Conservation (phyloP, 2,113 vertebrate genomes). For the Cololabis saira region DNA sequence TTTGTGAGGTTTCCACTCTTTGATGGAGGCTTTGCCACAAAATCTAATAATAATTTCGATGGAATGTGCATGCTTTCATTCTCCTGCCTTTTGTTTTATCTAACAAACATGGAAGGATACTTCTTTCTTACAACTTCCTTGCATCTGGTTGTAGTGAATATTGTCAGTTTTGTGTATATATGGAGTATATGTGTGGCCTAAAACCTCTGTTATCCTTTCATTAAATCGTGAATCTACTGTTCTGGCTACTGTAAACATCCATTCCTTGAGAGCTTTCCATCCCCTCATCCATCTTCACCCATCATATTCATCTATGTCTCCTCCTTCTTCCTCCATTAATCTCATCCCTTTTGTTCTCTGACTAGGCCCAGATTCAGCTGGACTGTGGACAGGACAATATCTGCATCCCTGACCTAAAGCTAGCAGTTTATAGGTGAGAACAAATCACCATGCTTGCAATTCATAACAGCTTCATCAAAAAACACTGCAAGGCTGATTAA, state of each 20-base stretch:
- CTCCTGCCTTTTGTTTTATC: conserved; percentile 25
- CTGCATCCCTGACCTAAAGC: conserved; percentile 87
- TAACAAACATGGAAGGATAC: conserved; percentile 23
- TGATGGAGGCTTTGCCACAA: conserved; percentile 35
- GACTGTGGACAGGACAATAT: conserved; percentile 91
- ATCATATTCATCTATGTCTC: conserved; percentile 8
- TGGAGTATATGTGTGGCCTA: conserved; percentile 25
- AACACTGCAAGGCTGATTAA: neutral
- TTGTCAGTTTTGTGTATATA: conserved; percentile 28
- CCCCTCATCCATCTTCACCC: conserved; percentile 15
- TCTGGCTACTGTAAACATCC: conserved; percentile 57
- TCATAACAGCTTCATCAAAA: conserved; percentile 25
- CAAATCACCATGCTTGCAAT: conserved; percentile 37
- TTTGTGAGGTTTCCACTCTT: conserved; percentile 38
- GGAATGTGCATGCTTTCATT: conserved; percentile 35
- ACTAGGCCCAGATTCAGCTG: conserved; percentile 87
- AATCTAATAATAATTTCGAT: conserved; percentile 34
- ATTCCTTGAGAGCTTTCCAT: conserved; percentile 28
- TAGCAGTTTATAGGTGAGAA: conserved; percentile 84
- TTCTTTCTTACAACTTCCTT: conserved; percentile 10
- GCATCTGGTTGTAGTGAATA: conserved; percentile 38
- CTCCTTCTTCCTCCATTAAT: conserved; percentile 19
- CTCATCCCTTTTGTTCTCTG: conserved; percentile 1
- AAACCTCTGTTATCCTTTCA: conserved; percentile 54
- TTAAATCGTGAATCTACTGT: conserved; percentile 38